phyloP scores from a whole-genome alignment of 2,888 invertebrate species.

The Tortrix viridana region DNA sequence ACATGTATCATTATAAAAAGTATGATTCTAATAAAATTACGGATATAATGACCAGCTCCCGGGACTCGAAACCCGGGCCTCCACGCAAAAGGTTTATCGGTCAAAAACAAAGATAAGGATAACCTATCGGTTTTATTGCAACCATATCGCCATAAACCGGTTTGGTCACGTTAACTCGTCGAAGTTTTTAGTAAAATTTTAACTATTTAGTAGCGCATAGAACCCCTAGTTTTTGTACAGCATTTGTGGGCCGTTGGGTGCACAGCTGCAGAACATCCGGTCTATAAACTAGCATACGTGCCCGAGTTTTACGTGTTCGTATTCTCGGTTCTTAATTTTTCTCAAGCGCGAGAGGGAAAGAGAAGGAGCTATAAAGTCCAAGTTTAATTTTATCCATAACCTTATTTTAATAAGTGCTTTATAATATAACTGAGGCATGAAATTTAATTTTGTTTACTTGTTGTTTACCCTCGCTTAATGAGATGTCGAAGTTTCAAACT shows the following conservation, averaged over 20 bases:
- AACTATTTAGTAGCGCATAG: slow-evolving; percentile 20
- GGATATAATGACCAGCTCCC: slow-evolving; percentile 18
- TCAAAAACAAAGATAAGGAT: slow-evolving; percentile 56
- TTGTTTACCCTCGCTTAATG: slow-evolving; percentile 23
- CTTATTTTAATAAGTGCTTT: too few species aligned
- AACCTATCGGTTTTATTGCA: slow-evolving; percentile 48
- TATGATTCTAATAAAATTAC: slow-evolving; percentile 13
- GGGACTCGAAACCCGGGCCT: slow-evolving; percentile 34
- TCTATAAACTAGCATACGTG: slow-evolving; percentile 44
- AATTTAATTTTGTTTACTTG: slow-evolving; percentile 27
- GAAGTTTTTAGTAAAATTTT: slow-evolving; percentile 35
- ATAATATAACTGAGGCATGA: background rate
- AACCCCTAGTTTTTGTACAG: slow-evolving; percentile 50
- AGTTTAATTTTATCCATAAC: slow-evolving; percentile 1
- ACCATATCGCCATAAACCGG: slow-evolving; percentile 52
- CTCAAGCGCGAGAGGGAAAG: background rate
- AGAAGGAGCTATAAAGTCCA: slow-evolving; percentile 7
- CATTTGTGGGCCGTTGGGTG: slow-evolving; percentile 46
- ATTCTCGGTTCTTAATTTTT: slow-evolving; percentile 23
- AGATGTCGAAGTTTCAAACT: slow-evolving; percentile 27
- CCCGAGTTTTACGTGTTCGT: slow-evolving; percentile 45
- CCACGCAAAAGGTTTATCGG: slow-evolving; percentile 56
- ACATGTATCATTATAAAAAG: background rate
- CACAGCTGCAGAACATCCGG: slow-evolving; percentile 75
- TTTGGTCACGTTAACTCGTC: slow-evolving; percentile 43